phyloP scores from a whole-genome alignment of 1,140 invertebrate species.

The honey bee (Apis mellifera) region DNA sequence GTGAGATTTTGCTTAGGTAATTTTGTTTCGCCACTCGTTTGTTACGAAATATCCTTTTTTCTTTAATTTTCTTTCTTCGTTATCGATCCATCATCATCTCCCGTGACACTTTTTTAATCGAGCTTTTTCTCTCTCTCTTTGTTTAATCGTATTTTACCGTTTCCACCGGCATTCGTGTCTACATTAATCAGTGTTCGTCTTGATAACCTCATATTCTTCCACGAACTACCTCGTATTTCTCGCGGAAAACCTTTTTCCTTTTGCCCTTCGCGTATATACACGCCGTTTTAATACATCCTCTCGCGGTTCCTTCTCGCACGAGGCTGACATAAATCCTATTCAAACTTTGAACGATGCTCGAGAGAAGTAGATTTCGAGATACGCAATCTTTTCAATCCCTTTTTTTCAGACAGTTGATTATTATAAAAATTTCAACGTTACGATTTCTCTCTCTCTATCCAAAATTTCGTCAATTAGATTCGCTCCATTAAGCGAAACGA shows the following conservation, averaged over 20 bases:
- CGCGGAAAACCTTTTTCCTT: too few relatives aligned
- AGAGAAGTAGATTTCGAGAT: too few relatives aligned
- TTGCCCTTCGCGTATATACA: not conserved
- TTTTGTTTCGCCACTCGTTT: not conserved
- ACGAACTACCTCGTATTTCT: too few relatives aligned
- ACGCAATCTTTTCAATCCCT: too few relatives aligned
- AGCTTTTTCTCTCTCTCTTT: not conserved
- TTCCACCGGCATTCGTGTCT: not conserved
- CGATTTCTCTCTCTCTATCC: too few relatives aligned
- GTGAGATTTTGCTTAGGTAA: slow-evolving; percentile 15
- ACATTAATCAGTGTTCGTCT: not conserved
- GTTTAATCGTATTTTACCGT: not conserved
- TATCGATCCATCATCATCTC: slow-evolving; percentile 10
- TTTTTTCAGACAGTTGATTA: not conserved
- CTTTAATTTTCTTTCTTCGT: not conserved
- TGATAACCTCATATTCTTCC: not conserved
- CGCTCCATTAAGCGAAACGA: too few relatives aligned
- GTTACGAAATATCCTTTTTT: not conserved
- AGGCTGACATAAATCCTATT: not conserved
- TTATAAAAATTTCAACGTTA: too few relatives aligned
- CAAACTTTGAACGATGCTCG: not conserved
- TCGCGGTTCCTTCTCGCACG: not conserved
- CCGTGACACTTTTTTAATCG: slow-evolving; percentile 1
- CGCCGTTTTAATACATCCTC: too few relatives aligned
- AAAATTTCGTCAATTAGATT: too few relatives aligned